Conservation (phyloP, 2,113 vertebrate genomes). For the Strix uralensis region DNA sequence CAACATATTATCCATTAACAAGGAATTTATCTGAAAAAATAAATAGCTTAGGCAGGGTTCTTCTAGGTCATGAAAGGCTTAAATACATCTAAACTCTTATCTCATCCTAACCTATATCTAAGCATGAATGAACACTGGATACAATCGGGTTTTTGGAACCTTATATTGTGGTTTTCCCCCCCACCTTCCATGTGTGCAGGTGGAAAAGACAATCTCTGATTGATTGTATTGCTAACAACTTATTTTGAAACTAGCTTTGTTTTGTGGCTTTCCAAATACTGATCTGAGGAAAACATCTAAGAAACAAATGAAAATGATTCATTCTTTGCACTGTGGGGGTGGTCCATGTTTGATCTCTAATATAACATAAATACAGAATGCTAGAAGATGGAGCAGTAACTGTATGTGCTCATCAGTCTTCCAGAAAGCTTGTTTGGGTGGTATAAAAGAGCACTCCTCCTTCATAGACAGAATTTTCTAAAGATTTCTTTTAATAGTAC, state of each 20-base stretch:
- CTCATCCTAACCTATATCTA: neutral
- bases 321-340: neutral
- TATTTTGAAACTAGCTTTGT: neutral
- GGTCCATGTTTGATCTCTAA: neutral
- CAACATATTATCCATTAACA: neutral
- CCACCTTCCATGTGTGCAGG: fast-evolving
- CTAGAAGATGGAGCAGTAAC: neutral
- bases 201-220: neutral
- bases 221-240: neutral
- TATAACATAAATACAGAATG: neutral
- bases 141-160: neutral
- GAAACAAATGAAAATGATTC: neutral
- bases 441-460: neutral
- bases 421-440: neutral
- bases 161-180: fast-evolving
- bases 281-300: neutral
- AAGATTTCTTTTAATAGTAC: neutral
- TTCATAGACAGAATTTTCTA: neutral
- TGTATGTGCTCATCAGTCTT: neutral
- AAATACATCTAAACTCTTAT: neutral
- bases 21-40: neutral
- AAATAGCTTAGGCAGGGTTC: neutral
- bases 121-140: neutral
- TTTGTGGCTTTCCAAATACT: neutral
- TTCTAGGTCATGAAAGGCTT: fast-evolving